A percentile compares a stretch with the other conserved stretches of the same genome.
Evolutionary conservation across 2,797 vertebrate genomes (phyloP).

Genomic region (Sebastes aleutianus): DNA sequence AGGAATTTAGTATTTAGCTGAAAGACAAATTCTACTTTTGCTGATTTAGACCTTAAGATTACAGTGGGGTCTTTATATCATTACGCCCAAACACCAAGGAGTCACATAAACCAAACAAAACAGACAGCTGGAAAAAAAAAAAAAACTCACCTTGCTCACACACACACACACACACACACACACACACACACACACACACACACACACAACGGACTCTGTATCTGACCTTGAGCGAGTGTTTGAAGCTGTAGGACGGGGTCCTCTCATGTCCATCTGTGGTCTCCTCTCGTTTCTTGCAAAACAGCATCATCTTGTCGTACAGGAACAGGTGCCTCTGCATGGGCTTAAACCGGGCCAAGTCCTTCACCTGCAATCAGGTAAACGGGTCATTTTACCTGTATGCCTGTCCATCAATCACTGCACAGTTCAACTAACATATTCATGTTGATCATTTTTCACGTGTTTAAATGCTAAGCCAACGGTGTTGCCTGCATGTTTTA

Average conservation of each 20-base stretch:
- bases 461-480: not conserved
- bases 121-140: not conserved
- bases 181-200: too few relatives aligned
- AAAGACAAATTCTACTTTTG: not conserved
- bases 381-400: not conserved
- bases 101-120: not conserved
- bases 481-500: not conserved
- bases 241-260: constrained; percentile 93
- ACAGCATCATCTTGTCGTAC: constrained; percentile 91
- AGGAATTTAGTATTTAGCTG: not conserved
- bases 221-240: constrained; percentile 92
- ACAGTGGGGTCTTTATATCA: not conserved
- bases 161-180: too few relatives aligned
- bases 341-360: constrained; percentile 94
- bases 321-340: constrained; percentile 97
- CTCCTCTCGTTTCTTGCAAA: constrained; percentile 94
- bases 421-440: not conserved
- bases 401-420: not conserved
- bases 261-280: constrained; percentile 88
- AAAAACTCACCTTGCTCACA: not conserved
- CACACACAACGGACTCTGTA: not conserved
- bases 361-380: constrained; percentile 84
- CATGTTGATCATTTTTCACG: not conserved
- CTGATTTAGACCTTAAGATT: not conserved
- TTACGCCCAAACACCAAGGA: not conserved